Percentiles rank a stretch among this genome's conserved stretches.
Evolutionary conservation across 2,888 invertebrate species (phyloP).

Genomic region (Drosophila meridionalis): DNA sequence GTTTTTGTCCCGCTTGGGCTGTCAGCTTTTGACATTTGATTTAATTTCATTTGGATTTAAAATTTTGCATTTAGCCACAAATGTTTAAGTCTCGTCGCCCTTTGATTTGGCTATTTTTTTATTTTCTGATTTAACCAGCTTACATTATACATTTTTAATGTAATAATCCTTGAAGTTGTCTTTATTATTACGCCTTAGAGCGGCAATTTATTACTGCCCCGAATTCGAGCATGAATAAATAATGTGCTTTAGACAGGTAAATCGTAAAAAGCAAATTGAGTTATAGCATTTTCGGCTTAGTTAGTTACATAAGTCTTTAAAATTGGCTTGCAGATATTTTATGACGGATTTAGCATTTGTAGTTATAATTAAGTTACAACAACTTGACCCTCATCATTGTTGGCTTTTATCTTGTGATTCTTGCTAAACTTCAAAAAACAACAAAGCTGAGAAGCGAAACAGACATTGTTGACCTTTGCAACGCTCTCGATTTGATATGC

Average conservation of each 20-base stretch:
- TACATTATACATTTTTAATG: constrained; percentile 19
- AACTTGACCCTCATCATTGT: constrained; percentile 1
- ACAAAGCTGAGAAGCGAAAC: neutral
- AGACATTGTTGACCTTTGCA: neutral
- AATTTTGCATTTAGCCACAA: constrained; percentile 25
- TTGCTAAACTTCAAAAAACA: constrained; percentile 14
- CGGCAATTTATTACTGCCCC: neutral
- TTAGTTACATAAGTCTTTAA: neutral
- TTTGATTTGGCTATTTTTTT: neutral
- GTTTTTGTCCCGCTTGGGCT: neutral
- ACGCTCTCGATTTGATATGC: neutral
- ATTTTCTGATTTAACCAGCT: constrained; percentile 2
- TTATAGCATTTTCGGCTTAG: neutral
- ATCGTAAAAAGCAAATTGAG: constrained; percentile 43
- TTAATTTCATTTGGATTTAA: constrained; percentile 45
- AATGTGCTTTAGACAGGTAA: constrained; percentile 20
- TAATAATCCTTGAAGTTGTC: neutral
- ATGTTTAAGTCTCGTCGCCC: neutral
- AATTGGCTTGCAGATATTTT: neutral
- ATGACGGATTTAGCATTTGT: constrained; percentile 1
- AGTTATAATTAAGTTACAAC: neutral
- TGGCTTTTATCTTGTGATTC: constrained; percentile 15
- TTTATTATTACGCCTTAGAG: constrained; percentile 5
- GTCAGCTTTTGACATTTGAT: constrained; percentile 40
- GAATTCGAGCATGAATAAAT: constrained; percentile 30